Percentiles rank a stretch among this genome's conserved stretches.
Evolutionary conservation across 2,113 vertebrate genomes (phyloP).

Genomic region (Zosterops hypoxanthus): DNA sequence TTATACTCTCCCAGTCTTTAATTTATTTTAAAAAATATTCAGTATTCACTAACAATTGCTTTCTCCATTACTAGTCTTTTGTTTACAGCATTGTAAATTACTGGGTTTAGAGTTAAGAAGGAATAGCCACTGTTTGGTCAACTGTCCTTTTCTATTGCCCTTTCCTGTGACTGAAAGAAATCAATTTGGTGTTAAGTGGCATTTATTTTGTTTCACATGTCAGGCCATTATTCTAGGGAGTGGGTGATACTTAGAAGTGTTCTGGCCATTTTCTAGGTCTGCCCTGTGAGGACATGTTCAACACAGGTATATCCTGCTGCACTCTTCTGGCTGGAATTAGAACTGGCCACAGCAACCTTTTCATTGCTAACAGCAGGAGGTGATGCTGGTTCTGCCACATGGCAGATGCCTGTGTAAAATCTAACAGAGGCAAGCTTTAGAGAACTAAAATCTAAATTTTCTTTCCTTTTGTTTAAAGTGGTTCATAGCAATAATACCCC

Average conservation of each 20-base stretch:
- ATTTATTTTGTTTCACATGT: neutral
- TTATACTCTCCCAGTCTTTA: neutral
- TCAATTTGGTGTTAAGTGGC: neutral
- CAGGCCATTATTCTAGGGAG: neutral
- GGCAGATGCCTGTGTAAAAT: neutral
- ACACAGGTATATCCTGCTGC: neutral
- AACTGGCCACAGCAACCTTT: neutral
- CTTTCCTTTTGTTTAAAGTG: neutral
- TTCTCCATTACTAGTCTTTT: neutral
- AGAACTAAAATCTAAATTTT: neutral
- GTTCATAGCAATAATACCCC: neutral
- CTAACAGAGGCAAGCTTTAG: neutral
- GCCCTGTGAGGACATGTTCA: neutral
- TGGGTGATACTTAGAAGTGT: neutral
- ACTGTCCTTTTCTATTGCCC: neutral
- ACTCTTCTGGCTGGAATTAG: conserved; percentile 36
- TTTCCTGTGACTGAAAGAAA: neutral
- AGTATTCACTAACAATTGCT: neutral
- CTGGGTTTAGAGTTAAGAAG: neutral
- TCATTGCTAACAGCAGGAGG: neutral
- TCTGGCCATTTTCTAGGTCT: neutral
- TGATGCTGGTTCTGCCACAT: neutral
- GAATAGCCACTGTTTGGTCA: neutral
- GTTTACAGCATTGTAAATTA: neutral
- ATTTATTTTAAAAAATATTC: neutral